phyloP scores from a whole-genome alignment of 2,113 vertebrate species.

The Andinoacara biseriatus region DNA sequence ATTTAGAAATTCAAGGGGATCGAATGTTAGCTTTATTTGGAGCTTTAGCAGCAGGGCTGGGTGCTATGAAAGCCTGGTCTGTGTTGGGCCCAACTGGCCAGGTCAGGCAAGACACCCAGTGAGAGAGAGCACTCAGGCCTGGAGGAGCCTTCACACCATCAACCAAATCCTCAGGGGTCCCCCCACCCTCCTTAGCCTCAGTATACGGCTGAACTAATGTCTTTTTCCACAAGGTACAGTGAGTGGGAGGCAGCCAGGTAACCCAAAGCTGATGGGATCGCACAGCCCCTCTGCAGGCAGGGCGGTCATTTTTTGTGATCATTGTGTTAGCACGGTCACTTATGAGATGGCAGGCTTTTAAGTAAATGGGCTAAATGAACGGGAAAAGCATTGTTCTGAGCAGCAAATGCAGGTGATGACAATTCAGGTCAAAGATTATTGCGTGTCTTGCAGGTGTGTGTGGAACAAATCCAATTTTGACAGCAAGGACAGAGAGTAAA shows the following conservation, averaged over 20 bases:
- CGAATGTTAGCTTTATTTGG: slow-evolving; percentile 96
- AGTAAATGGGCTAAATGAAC: slow-evolving; percentile 68
- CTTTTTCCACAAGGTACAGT: slow-evolving; percentile 74
- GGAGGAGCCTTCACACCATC: slow-evolving; percentile 78
- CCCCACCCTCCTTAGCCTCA: slow-evolving; percentile 53
- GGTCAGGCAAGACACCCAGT: slow-evolving; percentile 79
- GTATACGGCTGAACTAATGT: slow-evolving; percentile 65
- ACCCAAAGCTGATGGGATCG: slow-evolving; percentile 76
- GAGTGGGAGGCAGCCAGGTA: slow-evolving; percentile 67
- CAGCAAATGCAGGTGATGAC: slow-evolving; percentile 70
- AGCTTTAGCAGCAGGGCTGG: slow-evolving; percentile 87
- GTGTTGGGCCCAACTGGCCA: slow-evolving; percentile 86
- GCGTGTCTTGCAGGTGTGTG: slow-evolving; percentile 65
- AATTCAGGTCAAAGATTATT: slow-evolving; percentile 79
- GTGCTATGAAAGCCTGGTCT: slow-evolving; percentile 92
- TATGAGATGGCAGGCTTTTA: slow-evolving; percentile 69
- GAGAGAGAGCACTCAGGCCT: slow-evolving; percentile 74
- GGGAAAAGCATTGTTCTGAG: slow-evolving; percentile 45
- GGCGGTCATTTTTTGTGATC: slow-evolving; percentile 66
- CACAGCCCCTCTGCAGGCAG: slow-evolving; percentile 60
- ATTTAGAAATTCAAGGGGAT: slow-evolving; percentile 95
- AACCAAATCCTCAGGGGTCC: slow-evolving; percentile 72
- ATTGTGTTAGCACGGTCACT: slow-evolving; percentile 56
- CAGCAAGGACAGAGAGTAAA: slow-evolving; percentile 71
- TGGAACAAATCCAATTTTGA: slow-evolving; percentile 78